Conservation (phyloP, 2,797 vertebrate genomes). For the Borostomias antarcticus region DNA sequence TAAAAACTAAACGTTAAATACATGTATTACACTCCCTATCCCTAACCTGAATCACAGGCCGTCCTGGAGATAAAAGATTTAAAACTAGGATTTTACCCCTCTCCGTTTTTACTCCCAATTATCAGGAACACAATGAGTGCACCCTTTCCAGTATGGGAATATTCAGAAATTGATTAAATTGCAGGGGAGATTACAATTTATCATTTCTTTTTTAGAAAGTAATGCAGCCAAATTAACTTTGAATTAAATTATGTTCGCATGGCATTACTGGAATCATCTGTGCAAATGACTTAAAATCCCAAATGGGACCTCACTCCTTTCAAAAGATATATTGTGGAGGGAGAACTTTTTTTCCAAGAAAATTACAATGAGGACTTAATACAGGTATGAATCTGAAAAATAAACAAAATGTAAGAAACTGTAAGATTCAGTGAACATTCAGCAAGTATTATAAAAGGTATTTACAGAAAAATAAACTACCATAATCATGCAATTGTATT, state of each 20-base stretch:
- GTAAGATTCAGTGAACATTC: neutral
- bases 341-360: slow-evolving; percentile 52
- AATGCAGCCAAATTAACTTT: slow-evolving; percentile 80
- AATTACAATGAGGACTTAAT: slow-evolving; percentile 60
- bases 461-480: no score
- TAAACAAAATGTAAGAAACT: slow-evolving; percentile 1
- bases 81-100: slow-evolving; percentile 51
- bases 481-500: no score
- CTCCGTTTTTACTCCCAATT: slow-evolving; percentile 45
- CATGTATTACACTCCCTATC: slow-evolving; percentile 68
- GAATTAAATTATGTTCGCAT: slow-evolving; percentile 83
- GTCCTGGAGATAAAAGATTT: slow-evolving; percentile 26
- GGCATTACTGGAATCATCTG: slow-evolving; percentile 79
- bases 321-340: slow-evolving; percentile 65
- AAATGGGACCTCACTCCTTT: slow-evolving; percentile 70
- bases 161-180: slow-evolving; percentile 71
- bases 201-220: slow-evolving; percentile 83
- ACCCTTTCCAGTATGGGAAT: slow-evolving; percentile 66
- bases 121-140: slow-evolving; percentile 58
- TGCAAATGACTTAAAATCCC: slow-evolving; percentile 81
- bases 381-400: no score
- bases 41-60: slow-evolving; percentile 60
- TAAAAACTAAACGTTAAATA: slow-evolving; percentile 72
- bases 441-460: no score
- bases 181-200: slow-evolving; percentile 75